Percentiles rank a stretch among this genome's conserved stretches.
Evolutionary conservation across 2,113 vertebrate species (phyloP).

Genomic region (Leuciscus idus): DNA sequence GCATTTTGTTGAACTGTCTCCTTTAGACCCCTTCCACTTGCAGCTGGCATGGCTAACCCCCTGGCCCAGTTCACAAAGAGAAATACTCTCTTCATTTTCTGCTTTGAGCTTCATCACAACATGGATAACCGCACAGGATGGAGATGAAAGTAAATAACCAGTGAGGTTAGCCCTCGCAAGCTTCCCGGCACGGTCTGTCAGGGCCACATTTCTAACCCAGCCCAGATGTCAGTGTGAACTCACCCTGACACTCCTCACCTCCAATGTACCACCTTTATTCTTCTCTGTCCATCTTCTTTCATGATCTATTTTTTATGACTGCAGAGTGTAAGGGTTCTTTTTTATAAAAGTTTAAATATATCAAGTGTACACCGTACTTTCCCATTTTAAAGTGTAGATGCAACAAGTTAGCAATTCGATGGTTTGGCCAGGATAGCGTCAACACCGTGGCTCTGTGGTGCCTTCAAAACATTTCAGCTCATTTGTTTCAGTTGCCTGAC

Average conservation of each 20-base stretch:
- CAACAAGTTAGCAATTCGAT: neutral
- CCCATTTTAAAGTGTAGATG: neutral
- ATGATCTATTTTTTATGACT: constrained; percentile 28
- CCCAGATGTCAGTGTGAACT: constrained; percentile 42
- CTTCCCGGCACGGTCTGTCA: neutral
- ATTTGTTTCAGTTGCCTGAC: constrained; percentile 13
- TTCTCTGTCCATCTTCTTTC: constrained; percentile 11
- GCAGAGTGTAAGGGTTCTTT: neutral
- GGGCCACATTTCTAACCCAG: constrained; percentile 37
- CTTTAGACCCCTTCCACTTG: constrained; percentile 28
- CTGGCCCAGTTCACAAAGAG: neutral
- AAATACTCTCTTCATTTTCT: neutral
- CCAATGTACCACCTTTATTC: constrained; percentile 41
- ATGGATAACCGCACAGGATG: constrained; percentile 13
- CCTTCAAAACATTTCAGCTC: neutral
- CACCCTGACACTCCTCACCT: constrained; percentile 45
- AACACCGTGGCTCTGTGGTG: neutral
- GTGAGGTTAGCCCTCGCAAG: constrained; percentile 1
- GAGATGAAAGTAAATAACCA: constrained; percentile 21
- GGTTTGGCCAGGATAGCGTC: neutral
- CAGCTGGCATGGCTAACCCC: constrained; percentile 25
- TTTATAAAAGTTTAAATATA: neutral
- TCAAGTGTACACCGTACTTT: neutral
- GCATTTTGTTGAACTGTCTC: constrained; percentile 34
- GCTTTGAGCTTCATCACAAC: constrained; percentile 13